These are phyloP conservation scores for Nyleta sp. DNA, from an alignment of 2,888 invertebrate genomes.

Conservation along the genomic window DNA sequence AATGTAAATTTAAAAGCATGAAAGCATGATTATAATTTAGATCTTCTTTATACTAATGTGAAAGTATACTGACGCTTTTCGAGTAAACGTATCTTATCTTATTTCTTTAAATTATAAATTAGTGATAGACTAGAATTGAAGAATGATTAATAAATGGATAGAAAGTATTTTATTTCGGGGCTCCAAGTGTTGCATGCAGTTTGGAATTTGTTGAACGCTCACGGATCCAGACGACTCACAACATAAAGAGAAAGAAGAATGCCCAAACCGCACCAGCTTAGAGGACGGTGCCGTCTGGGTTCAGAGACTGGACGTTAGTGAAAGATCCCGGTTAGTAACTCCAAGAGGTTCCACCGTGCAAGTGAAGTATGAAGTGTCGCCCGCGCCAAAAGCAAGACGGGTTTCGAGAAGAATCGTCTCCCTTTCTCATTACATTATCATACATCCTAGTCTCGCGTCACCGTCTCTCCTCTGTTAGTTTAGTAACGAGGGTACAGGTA, in stretches of 20 bases:
- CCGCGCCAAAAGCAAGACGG: constrained; percentile 81
- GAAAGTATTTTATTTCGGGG: background rate
- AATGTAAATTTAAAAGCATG: too few relatives aligned
- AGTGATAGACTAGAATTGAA: too few relatives aligned
- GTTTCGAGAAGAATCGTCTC: constrained; percentile 67
- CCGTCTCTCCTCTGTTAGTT: constrained; percentile 64
- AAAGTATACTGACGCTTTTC: too few relatives aligned
- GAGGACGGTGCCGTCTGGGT: constrained; percentile 38
- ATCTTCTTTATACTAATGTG: too few relatives aligned
- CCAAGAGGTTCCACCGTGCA: constrained; percentile 64
- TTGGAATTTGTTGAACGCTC: constrained; percentile 31
- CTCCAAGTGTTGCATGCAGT: constrained; percentile 1
- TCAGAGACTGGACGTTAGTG: constrained; percentile 61
- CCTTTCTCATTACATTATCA: constrained; percentile 64
- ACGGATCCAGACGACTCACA: constrained; percentile 41
- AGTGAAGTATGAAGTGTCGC: constrained; percentile 70
- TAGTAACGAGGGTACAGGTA: constrained; percentile 53
- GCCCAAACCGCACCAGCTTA: constrained; percentile 47
- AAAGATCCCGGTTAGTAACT: constrained; percentile 66
- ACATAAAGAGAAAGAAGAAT: constrained; percentile 60
- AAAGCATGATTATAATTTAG: too few relatives aligned
- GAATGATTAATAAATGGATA: background rate
- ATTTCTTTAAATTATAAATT: too few relatives aligned
- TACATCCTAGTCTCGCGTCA: constrained; percentile 62
- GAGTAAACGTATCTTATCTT: too few relatives aligned